phyloP scores from a whole-genome alignment of 2,888 invertebrate genomes.

The Epistrophe eligans region DNA sequence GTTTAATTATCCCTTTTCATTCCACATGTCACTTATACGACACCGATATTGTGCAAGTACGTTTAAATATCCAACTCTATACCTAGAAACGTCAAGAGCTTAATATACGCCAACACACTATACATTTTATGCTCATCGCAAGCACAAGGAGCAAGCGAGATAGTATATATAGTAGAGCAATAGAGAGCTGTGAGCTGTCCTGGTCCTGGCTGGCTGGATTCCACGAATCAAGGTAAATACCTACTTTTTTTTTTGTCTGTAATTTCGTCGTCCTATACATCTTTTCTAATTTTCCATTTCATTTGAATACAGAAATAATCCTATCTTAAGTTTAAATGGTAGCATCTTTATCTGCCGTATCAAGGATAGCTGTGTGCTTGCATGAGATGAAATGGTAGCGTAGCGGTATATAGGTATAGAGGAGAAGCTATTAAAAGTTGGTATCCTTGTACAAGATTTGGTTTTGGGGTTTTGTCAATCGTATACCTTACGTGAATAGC shows the following conservation, averaged over 20 bases:
- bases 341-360: slow-evolving; percentile 75
- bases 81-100: slow-evolving; percentile 62
- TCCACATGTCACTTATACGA: slow-evolving; percentile 71
- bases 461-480: slow-evolving; percentile 76
- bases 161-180: background rate
- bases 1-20: slow-evolving; percentile 75
- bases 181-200: too few relatives aligned
- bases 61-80: slow-evolving; percentile 17
- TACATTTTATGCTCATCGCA: background rate
- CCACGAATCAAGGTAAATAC: slow-evolving; percentile 75
- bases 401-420: slow-evolving; percentile 17
- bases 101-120: slow-evolving; percentile 47
- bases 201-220: slow-evolving; percentile 71
- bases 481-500: slow-evolving; percentile 63
- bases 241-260: slow-evolving; percentile 50
- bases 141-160: slow-evolving; percentile 24
- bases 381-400: slow-evolving; percentile 7
- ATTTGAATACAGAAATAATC: slow-evolving; percentile 76
- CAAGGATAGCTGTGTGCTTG: slow-evolving; percentile 57
- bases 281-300: slow-evolving; percentile 76
- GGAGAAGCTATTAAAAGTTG: slow-evolving; percentile 74
- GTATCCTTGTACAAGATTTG: slow-evolving; percentile 75
- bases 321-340: slow-evolving; percentile 76
- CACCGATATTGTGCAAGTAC: slow-evolving; percentile 12
- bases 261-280: slow-evolving; percentile 73